Base-by-base conservation (phyloP, 2,113 vertebrate species). In the Myiagra hebetior region DNA sequence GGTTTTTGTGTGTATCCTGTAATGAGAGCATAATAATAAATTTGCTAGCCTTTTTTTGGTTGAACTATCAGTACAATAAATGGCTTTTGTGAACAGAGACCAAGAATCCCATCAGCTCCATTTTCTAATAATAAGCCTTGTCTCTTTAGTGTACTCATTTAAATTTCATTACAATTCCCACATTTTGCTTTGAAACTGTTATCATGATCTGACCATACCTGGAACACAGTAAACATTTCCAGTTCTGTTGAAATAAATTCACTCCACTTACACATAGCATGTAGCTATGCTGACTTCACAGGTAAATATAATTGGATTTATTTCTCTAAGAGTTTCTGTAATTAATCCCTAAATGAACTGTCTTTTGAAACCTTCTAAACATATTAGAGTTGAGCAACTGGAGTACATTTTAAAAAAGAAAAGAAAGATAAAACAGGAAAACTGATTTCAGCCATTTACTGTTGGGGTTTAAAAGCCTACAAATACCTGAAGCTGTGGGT, bases 41-140 rank as follows among this genome's bases (percentile, higher is more conserved):
- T 97, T 96, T 90, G 47, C 75, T 79, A 84, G 27, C 20, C 33
- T 70, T 92, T 94, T 97, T 97, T 89, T 94, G 93, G 72, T 90
- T 95, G 67, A 95, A 65, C 70, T 95, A 42, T 91, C 62, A 91
- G 28, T 79, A 69, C n/a, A 95, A 89, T 95, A 96, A 95, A 91
- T 89, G 60, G 15, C 27, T 95, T 97, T 92, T 89, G 60, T 95
- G 95, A 97, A 97, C 53, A 77, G 85, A 96, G 46, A 89, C 23
- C 21, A 37, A 90, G 55, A 35, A 95, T 62, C 82, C 59, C 10
- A 20, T 96, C 84, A 79, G 57, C 26, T 97, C 62, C 73, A 72
- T 94, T 97, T 97, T 95, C 79, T 94, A 60, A 96, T 97, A 97
- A 89, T 91, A 93, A 92, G n/a, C 56, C 76, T 97, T 97, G 86